These are phyloP conservation scores for Chaetoderma sp. DNA, from an alignment of 2,888 invertebrate species.

Conservation along the genomic window DNA sequence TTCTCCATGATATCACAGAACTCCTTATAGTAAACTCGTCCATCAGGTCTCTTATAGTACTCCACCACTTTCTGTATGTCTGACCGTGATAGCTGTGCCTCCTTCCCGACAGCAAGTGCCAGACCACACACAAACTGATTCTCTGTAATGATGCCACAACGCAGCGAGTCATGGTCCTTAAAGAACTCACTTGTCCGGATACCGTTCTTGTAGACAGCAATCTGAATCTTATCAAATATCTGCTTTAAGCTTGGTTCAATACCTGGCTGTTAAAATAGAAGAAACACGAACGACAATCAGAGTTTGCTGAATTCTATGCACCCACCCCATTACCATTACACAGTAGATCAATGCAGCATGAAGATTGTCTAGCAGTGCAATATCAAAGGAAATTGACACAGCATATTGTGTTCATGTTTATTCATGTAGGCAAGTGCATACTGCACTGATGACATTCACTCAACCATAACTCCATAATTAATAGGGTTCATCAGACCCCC, in stretches of 20 bases:
- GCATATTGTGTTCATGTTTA: too few species aligned
- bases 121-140: slow-evolving; percentile 69
- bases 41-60: slow-evolving; percentile 64
- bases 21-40: slow-evolving; percentile 65
- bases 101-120: slow-evolving; percentile 65
- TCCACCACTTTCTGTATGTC: slow-evolving; percentile 67
- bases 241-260: slow-evolving; percentile 63
- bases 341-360: too few species aligned
- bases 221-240: slow-evolving; percentile 66
- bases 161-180: slow-evolving; percentile 66
- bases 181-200: slow-evolving; percentile 68
- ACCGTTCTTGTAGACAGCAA: slow-evolving; percentile 66
- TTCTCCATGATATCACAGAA: slow-evolving; percentile 69
- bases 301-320: too few species aligned
- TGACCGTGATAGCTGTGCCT: slow-evolving; percentile 62
- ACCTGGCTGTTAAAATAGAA: slow-evolving; percentile 43
- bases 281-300: too few species aligned
- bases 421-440: too few species aligned
- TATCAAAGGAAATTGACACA: too few species aligned
- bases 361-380: too few species aligned
- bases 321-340: too few species aligned
- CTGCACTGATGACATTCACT: too few species aligned
- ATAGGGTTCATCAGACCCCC: too few species aligned
- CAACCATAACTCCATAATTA: too few species aligned
- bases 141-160: slow-evolving; percentile 67